These are phyloP conservation scores for Aplocera efformata DNA, from an alignment of 2,888 invertebrate genomes.

Conservation along the genomic window DNA sequence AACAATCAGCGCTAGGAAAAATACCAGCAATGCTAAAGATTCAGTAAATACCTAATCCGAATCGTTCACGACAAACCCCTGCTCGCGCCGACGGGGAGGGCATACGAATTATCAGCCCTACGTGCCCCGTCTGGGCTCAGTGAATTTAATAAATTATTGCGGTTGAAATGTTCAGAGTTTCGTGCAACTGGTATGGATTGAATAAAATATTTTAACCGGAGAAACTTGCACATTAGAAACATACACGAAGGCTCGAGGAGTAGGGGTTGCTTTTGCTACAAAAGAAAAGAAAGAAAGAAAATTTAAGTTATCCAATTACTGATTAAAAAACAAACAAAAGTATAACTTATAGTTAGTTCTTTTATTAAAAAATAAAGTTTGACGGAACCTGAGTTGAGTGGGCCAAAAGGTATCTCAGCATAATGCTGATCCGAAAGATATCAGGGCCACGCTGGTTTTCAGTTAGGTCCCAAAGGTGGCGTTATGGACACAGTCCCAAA, in stretches of 20 bases:
- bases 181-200: slow-evolving; percentile 14
- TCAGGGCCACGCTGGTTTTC: no score
- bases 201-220: slow-evolving; percentile 5
- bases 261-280: not conserved
- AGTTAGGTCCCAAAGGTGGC: no score
- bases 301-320: no score
- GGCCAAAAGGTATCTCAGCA: no score
- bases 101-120: slow-evolving; percentile 31
- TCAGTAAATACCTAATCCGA: slow-evolving; percentile 17
- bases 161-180: slow-evolving; percentile 28
- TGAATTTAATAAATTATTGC: slow-evolving; percentile 33
- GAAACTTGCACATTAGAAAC: slow-evolving; percentile 1
- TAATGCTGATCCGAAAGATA: no score
- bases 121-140: slow-evolving; percentile 29
- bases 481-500: no score
- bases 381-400: no score
- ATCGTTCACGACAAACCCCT: slow-evolving; percentile 21
- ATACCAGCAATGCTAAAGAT: slow-evolving; percentile 16
- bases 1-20: no score
- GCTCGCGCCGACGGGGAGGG: slow-evolving; percentile 28
- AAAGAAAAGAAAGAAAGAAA: no score
- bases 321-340: no score
- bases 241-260: not conserved
- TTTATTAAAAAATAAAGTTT: no score
- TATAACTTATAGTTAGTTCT: no score